These are phyloP conservation scores for Strigamia transsilvanica DNA, from an alignment of 2,888 invertebrate species.

Conservation along the genomic window DNA sequence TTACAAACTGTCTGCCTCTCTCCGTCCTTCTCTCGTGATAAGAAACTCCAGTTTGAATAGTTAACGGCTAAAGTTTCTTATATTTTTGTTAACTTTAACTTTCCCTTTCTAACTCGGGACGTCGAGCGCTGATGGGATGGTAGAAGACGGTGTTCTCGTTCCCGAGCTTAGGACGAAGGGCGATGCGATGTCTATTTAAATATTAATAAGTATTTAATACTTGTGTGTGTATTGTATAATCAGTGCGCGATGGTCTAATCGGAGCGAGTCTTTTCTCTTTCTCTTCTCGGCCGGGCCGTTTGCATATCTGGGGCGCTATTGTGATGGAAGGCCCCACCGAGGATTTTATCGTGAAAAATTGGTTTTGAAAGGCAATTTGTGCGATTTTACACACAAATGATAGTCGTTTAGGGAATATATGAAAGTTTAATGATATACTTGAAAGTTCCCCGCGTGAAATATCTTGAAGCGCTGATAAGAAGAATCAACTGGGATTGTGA, in stretches of 20 bases:
- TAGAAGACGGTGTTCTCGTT: not conserved
- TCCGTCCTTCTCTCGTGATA: not conserved
- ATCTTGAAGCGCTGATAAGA: slow-evolving; percentile 57
- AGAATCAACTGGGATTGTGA: slow-evolving; percentile 54
- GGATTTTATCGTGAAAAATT: slow-evolving; percentile 57
- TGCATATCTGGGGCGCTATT: slow-evolving; percentile 55
- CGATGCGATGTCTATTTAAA: slow-evolving; percentile 53
- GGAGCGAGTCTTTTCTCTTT: slow-evolving; percentile 40
- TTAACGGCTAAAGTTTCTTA: slow-evolving; percentile 10
- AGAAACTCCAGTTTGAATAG: slow-evolving; percentile 5
- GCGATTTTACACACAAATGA: slow-evolving; percentile 57
- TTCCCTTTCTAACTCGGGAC: not conserved
- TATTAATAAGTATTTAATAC: slow-evolving; percentile 54
- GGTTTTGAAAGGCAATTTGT: slow-evolving; percentile 57
- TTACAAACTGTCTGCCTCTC: not conserved
- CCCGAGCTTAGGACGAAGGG: slow-evolving; percentile 24
- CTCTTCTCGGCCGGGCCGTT: slow-evolving; percentile 52
- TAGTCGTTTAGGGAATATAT: slow-evolving; percentile 57
- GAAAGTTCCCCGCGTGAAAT: slow-evolving; percentile 55
- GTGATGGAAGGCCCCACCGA: slow-evolving; percentile 56
- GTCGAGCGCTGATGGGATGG: slow-evolving; percentile 11
- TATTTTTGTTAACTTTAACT: not conserved
- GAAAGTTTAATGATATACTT: slow-evolving; percentile 57
- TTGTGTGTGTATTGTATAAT: slow-evolving; percentile 48
- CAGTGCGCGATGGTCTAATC: slow-evolving; percentile 49